phyloP scores from a whole-genome alignment of 1,140 invertebrate genomes.

The Grapholita molesta region DNA sequence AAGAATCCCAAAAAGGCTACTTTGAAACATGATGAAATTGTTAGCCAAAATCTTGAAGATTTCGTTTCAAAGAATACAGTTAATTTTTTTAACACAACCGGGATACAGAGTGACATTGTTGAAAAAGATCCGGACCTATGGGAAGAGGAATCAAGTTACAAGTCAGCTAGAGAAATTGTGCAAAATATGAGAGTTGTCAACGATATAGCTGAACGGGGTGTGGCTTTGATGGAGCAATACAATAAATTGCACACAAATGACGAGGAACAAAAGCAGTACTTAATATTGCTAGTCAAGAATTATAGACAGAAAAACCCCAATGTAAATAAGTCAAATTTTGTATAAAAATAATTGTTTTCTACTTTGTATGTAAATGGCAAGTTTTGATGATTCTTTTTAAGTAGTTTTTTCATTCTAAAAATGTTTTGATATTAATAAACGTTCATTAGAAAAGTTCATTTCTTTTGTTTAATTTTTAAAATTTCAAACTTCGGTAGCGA shows the following conservation, averaged over 20 bases:
- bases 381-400: not conserved
- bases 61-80: no score
- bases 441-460: no score
- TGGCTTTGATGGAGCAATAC: conserved; percentile 37
- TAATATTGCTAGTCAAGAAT: conserved; percentile 19
- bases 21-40: no score
- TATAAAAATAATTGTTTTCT: not conserved
- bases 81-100: no score
- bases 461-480: not conserved
- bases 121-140: no score
- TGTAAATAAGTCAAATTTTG: conserved; percentile 14
- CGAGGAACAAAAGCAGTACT: conserved; percentile 23
- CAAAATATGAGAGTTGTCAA: conserved; percentile 31
- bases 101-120: no score
- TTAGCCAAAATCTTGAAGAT: no score
- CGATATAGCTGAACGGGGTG: conserved; percentile 35
- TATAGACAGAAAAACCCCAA: conserved; percentile 20
- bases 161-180: no score
- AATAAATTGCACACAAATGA: conserved; percentile 27
- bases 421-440: no score
- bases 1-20: no score
- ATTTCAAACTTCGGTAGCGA: not conserved
- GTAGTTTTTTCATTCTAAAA: no score
- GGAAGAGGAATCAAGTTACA: no score
- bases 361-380: not conserved